Conservation (phyloP, 2,797 vertebrate genomes). For the Cynodonichthys magdalenae region DNA sequence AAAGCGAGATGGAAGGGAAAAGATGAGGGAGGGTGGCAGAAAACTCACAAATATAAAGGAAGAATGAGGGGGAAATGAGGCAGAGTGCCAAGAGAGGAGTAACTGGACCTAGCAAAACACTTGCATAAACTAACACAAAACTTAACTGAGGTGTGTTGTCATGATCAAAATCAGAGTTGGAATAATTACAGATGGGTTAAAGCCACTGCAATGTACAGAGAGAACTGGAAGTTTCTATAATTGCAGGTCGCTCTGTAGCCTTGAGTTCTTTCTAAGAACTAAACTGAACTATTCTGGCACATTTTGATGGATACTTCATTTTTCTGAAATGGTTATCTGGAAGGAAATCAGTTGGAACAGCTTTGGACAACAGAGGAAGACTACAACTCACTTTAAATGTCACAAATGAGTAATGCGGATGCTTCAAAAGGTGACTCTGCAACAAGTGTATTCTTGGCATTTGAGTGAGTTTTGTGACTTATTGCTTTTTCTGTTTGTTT, state of each 20-base stretch:
- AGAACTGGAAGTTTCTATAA: neutral
- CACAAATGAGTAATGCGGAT: conserved; percentile 45
- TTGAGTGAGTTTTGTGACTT: conserved; percentile 35
- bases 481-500: conserved; percentile 42
- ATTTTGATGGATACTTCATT: conserved; percentile 28
- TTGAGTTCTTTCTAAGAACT: conserved; percentile 37
- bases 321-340: conserved; percentile 25
- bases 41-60: conserved; percentile 56
- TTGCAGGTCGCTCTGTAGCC: conserved; percentile 7
- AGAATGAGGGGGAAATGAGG: conserved; percentile 47
- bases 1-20: conserved; percentile 47
- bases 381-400: conserved; percentile 44
- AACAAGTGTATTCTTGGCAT: conserved; percentile 59
- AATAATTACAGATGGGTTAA: conserved; percentile 8
- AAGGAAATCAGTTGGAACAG: conserved; percentile 43
- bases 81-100: conserved; percentile 59
- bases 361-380: conserved; percentile 42
- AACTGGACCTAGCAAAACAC: conserved; percentile 42
- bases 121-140: conserved; percentile 44
- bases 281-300: conserved; percentile 14
- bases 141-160: conserved; percentile 19
- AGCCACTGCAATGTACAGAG: conserved; percentile 1
- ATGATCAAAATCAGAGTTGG: conserved; percentile 1
- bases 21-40: conserved; percentile 49
- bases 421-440: conserved; percentile 42